These are phyloP conservation scores for Lasioglossum marginatum DNA, from an alignment of 2,888 invertebrate species.

Conservation along the genomic window DNA sequence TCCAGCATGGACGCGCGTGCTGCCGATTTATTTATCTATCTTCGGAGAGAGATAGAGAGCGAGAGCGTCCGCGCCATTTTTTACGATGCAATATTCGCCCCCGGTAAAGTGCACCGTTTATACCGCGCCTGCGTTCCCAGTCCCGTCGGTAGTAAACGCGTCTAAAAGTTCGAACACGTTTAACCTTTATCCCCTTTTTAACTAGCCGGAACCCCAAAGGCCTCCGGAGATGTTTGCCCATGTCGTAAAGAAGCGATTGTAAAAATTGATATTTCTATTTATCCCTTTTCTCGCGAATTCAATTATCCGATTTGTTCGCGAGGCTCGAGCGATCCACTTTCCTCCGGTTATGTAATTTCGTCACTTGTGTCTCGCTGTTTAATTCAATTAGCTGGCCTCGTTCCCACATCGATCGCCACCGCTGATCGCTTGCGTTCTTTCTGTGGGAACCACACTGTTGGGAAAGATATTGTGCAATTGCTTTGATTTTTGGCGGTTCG, in stretches of 20 bases:
- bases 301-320: not conserved
- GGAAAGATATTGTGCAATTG: not conserved
- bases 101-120: slow-evolving; percentile 19
- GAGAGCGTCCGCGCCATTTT: not conserved
- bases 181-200: not conserved
- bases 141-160: not conserved
- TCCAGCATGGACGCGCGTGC: not conserved
- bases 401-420: slow-evolving; percentile 1
- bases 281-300: not conserved
- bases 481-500: not conserved
- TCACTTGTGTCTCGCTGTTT: not conserved
- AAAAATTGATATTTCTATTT: not conserved
- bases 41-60: not conserved
- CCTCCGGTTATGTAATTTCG: not conserved
- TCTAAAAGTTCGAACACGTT: not conserved
- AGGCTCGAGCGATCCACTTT: not conserved
- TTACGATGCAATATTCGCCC: slow-evolving; percentile 27
- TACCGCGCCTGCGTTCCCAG: not conserved
- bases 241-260: not conserved
- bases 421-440: not conserved
- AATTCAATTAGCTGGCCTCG: slow-evolving; percentile 2
- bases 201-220: not conserved
- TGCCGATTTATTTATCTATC: slow-evolving; percentile 28
- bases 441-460: not conserved
- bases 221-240: not conserved